Conservation (phyloP, 2,797 vertebrate species). For the Tangara arthus region DNA sequence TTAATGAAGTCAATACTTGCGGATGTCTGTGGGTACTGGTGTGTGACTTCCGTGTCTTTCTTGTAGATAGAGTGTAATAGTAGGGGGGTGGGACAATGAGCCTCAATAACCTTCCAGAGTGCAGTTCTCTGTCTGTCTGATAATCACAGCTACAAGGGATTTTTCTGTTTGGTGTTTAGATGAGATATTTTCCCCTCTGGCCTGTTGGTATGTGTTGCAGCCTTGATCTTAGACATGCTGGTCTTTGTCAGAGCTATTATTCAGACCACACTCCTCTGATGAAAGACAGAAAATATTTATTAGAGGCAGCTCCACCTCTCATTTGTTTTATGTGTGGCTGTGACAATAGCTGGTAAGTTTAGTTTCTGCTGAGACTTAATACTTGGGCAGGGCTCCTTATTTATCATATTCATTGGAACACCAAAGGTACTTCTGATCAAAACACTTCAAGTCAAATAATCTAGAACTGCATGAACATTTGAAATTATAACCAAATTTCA, state of each 20-base stretch:
- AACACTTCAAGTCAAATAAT: background rate
- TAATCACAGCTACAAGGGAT: conserved; percentile 3
- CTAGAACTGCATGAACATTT: background rate
- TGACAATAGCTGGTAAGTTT: background rate
- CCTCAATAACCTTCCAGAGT: background rate
- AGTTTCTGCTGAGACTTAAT: background rate
- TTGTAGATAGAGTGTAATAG: conserved; percentile 2
- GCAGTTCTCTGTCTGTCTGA: background rate
- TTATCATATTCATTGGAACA: background rate
- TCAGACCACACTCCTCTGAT: background rate
- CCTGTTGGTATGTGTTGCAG: background rate
- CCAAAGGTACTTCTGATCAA: background rate
- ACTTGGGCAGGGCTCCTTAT: background rate
- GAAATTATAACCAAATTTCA: background rate
- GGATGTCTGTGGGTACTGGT: conserved; percentile 43
- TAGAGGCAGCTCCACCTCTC: background rate
- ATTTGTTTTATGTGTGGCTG: background rate
- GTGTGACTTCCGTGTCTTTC: conserved; percentile 60
- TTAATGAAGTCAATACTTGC: conserved; percentile 69
- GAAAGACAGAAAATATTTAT: conserved; percentile 25
- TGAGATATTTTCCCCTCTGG: background rate
- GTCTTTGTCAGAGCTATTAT: conserved; percentile 14
- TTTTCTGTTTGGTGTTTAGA: background rate
- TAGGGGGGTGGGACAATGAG: background rate
- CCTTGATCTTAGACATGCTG: conserved; percentile 6